Conservation (phyloP, 2,888 invertebrate genomes). For the Cabera pusaria region DNA sequence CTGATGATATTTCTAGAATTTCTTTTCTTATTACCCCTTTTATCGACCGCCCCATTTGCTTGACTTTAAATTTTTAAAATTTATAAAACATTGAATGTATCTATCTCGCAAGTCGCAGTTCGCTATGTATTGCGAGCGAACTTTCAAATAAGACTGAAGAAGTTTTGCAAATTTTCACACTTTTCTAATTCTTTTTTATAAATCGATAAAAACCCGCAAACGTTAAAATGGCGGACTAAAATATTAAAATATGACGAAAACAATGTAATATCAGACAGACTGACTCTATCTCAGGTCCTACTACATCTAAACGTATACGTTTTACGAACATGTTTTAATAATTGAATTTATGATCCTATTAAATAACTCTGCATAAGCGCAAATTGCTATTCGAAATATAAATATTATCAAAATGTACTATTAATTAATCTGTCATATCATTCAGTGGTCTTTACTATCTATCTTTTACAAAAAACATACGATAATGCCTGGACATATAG, state of each 20-base stretch:
- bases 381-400: too few relatives aligned
- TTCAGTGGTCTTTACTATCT: not conserved
- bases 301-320: slow-evolving; percentile 51
- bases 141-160: slow-evolving; percentile 73
- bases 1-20: slow-evolving; percentile 13
- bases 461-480: too few relatives aligned
- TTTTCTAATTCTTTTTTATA: slow-evolving; percentile 67
- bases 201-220: slow-evolving; percentile 43
- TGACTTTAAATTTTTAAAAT: slow-evolving; percentile 17
- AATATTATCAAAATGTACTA: too few relatives aligned
- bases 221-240: slow-evolving; percentile 33
- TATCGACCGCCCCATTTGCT: slow-evolving; percentile 24
- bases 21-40: slow-evolving; percentile 22
- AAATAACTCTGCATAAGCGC: not conserved
- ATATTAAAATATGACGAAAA: slow-evolving; percentile 37
- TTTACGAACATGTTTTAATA: slow-evolving; percentile 37
- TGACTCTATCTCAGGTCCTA: slow-evolving; percentile 51
- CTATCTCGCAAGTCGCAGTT: slow-evolving; percentile 24
- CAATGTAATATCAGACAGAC: slow-evolving; percentile 55
- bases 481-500: too few relatives aligned
- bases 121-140: slow-evolving; percentile 50
- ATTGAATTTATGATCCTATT: not conserved
- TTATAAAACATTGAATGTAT: slow-evolving; percentile 21
- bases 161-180: slow-evolving; percentile 65
- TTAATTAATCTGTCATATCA: slow-evolving; percentile 4